Evolutionary conservation across 2,113 vertebrate genomes (phyloP).

Genomic region (Hydrolagus affinis): DNA sequence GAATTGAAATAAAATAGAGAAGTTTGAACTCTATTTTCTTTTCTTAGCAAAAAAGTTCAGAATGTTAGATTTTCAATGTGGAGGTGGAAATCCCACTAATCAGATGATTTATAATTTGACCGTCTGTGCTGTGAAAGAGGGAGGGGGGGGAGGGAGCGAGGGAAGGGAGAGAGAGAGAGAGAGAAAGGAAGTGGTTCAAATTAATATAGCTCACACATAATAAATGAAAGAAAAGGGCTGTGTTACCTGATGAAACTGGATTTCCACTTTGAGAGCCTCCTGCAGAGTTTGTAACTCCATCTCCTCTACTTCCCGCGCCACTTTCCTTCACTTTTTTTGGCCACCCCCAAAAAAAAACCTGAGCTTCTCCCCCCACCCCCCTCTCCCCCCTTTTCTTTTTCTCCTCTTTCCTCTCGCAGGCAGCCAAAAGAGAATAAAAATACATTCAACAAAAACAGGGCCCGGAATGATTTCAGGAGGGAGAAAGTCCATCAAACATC

Average conservation of each 20-base stretch:
- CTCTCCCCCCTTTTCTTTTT: neutral
- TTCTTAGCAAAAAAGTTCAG: too few species aligned
- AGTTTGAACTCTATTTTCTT: too few species aligned
- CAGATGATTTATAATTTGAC: too few species aligned
- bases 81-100: neutral
- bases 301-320: conserved; percentile 61
- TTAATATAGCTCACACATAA: conserved; percentile 20
- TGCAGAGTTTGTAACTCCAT: conserved; percentile 98
- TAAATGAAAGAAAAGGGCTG: conserved; percentile 29
- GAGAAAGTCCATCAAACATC: conserved; percentile 28
- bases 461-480: conserved; percentile 28
- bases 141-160: too few species aligned
- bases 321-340: conserved; percentile 30
- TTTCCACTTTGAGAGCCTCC: conserved; percentile 98
- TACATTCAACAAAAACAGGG: conserved; percentile 28
- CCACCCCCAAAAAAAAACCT: too few species aligned
- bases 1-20: too few species aligned
- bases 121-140: too few species aligned
- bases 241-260: conserved; percentile 95
- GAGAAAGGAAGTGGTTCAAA: neutral
- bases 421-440: conserved; percentile 9
- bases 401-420: neutral
- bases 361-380: neutral
- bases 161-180: too few species aligned
- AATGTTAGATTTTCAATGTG: neutral